Evolutionary conservation across 2,888 invertebrate genomes (phyloP), one percentile per base, ranked within the genome.

Genomic region (Gastrophysa polygoni): DNA sequence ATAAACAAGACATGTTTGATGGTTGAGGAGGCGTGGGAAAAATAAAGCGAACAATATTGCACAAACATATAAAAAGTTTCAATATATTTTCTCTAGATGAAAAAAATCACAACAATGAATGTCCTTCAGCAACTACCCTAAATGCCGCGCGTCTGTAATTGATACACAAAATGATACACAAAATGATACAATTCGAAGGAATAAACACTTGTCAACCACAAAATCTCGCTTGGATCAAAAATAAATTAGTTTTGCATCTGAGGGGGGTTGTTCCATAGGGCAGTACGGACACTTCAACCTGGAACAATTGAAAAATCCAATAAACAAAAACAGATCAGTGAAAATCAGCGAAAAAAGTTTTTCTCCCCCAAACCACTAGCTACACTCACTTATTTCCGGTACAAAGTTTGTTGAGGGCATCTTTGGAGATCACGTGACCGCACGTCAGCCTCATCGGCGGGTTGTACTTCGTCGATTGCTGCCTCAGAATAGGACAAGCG

Each of bases 201-300:
- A 14, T 32, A 38, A 38, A 38, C 14, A 38, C 38, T 7, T 10
- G 38, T 38, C 38, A 38, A 3, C 14, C 11, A 14, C 38, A 6
- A 38, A 14, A 2, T 2, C 38, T 32, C 6, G 38, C 7, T 3
- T 28, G 3, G 16, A 59, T 71, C 90, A 97, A 85, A 98, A 98
- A 82, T 91, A 93, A 79, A 98, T 94, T 80, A 93, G 90, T 78
- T 92, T 88, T 50, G 97, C 97, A 80, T 98, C 96, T 60, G 91
- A 88, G 18, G 96, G 93, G 72, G 91, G 92, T 80, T 97, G 97
- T 82, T 99, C 98, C 81, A 96, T 90, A 0, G 98, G 98, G 78
- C 99, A 99, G 83, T 99, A 99, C 0, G 98, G 98, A 79, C 99
- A 99, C 84, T 99, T 99, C 81, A 99, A 89, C 79, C 96, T 96